These are phyloP conservation scores for Ciona savignyi DNA, from an alignment of 23 tunicate species.

Conservation along the genomic window DNA sequence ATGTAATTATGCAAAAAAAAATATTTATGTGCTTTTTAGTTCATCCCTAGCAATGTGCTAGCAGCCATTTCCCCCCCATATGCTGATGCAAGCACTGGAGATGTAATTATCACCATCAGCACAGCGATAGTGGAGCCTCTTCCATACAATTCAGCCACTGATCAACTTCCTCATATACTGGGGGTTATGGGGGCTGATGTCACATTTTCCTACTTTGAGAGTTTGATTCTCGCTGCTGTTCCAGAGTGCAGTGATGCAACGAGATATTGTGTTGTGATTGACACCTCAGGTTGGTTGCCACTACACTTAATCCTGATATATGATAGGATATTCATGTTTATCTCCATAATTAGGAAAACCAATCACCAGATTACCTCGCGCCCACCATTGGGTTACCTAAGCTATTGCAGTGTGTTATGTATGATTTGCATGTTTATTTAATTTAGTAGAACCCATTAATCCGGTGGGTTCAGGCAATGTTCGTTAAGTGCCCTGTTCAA, in stretches of 20 bases:
- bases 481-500: no score
- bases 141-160: neutral
- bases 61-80: constrained; percentile 79
- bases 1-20: no score
- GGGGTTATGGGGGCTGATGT: constrained; percentile 84
- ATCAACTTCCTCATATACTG: constrained; percentile 15
- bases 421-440: no score
- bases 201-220: constrained; percentile 19
- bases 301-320: neutral
- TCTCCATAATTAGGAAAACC: no score
- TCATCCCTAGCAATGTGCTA: neutral
- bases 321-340: no score
- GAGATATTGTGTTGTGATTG: constrained; percentile 39
- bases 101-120: constrained; percentile 59
- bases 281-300: constrained; percentile 33
- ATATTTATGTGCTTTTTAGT: no score
- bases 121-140: constrained; percentile 23
- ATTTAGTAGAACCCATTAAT: no score
- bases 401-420: no score
- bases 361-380: no score
- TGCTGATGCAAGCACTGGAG: constrained; percentile 51
- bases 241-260: constrained; percentile 19
- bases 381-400: no score
- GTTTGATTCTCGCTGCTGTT: constrained; percentile 11
- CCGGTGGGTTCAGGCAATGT: no score